These are phyloP conservation scores for Chaenocephalus aceratus DNA, from an alignment of 2,113 vertebrate genomes.

Conservation along the genomic window DNA sequence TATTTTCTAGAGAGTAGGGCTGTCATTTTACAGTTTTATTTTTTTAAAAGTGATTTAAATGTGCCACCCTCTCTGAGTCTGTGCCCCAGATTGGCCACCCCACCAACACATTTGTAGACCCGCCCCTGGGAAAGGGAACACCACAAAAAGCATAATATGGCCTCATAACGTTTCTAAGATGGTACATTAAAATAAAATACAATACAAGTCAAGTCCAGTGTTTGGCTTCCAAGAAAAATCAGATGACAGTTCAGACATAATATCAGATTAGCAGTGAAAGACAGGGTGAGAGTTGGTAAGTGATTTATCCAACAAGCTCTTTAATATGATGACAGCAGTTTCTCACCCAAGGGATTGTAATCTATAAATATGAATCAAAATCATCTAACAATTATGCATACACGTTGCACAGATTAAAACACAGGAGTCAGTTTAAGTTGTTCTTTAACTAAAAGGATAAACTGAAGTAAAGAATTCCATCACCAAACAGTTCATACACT, in stretches of 20 bases:
- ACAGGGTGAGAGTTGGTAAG: not conserved
- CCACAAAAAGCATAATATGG: no score
- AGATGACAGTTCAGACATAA: not conserved
- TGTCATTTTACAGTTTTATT: no score
- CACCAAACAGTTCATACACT: not conserved
- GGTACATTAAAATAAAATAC: no score
- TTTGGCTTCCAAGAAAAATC: no score
- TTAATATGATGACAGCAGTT: conserved; percentile 12
- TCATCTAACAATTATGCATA: not conserved
- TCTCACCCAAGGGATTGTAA: not conserved
- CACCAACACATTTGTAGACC: no score
- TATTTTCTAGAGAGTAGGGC: no score
- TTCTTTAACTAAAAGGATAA: not conserved
- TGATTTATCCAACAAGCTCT: conserved; percentile 3
- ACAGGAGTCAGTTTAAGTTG: not conserved
- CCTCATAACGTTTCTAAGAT: no score
- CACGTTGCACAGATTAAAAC: not conserved
- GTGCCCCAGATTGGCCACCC: no score
- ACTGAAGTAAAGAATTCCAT: not conserved
- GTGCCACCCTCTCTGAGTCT: no score
- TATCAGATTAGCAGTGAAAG: not conserved
- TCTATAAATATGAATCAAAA: conserved; percentile 19
- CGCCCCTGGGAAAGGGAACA: no score
- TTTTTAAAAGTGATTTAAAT: no score
- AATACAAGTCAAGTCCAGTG: no score